phyloP scores from a whole-genome alignment of 64 coral and sea anemone genomes.

The Dendronephthya gigantea region DNA sequence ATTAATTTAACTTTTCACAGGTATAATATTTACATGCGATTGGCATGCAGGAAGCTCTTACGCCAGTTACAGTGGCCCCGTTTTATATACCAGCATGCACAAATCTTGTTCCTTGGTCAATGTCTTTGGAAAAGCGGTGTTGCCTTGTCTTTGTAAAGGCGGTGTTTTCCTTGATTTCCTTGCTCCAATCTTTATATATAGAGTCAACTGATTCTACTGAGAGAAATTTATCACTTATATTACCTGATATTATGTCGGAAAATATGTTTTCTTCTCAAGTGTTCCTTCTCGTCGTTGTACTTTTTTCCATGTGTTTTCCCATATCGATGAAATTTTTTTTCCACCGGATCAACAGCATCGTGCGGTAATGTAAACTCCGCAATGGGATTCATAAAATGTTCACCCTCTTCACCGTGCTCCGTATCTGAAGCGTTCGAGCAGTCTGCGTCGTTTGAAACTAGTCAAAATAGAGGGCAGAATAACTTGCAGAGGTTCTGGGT shows the following conservation, averaged over 20 bases:
- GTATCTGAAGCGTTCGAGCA: constrained; percentile 20
- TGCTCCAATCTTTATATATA: no score
- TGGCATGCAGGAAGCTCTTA: no score
- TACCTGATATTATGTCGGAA: constrained; percentile 83
- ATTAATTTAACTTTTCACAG: no score
- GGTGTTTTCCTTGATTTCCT: no score
- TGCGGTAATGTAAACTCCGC: constrained; percentile 70
- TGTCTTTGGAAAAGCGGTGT: no score
- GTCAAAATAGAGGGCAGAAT: background rate
- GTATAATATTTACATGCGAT: no score
- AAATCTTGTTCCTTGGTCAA: no score
- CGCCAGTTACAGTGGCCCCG: no score
- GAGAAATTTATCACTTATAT: no score
- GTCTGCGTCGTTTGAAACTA: background rate
- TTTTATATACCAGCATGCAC: no score
- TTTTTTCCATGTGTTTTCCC: constrained; percentile 55
- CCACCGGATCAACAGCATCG: background rate
- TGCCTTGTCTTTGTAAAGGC: no score
- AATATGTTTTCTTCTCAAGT: constrained; percentile 69
- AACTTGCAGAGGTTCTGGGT: background rate
- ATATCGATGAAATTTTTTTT: constrained; percentile 50
- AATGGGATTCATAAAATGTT: constrained; percentile 67
- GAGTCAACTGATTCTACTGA: no score
- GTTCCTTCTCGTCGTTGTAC: constrained; percentile 59
- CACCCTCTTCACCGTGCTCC: constrained; percentile 35